Conservation (phyloP, 2,797 vertebrate species). For the Mus spretus region DNA sequence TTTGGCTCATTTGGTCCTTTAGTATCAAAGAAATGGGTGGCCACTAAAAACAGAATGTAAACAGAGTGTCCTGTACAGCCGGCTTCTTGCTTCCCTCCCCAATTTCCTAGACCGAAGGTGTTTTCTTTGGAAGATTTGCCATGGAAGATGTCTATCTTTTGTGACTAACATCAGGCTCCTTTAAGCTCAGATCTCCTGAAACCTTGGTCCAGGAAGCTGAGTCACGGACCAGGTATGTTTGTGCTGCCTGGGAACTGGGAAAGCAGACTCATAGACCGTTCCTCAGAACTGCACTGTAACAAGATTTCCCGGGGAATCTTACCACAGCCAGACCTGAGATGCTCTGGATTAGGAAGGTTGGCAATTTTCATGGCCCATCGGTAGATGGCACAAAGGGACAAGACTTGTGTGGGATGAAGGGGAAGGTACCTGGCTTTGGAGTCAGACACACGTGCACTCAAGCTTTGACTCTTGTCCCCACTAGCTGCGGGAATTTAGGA, state of each 20-base stretch:
- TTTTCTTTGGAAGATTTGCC: slow-evolving; percentile 31
- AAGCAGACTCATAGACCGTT: background rate
- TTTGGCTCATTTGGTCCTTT: slow-evolving; percentile 6
- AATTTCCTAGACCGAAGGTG: background rate
- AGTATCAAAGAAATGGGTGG: background rate
- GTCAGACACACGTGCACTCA: background rate
- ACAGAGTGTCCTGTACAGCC: background rate
- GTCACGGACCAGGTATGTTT: background rate
- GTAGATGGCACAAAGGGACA: background rate
- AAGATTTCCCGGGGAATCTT: background rate
- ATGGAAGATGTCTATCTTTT: background rate
- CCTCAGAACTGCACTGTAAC: background rate
- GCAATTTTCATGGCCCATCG: background rate
- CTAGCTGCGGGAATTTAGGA: background rate
- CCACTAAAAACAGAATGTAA: background rate
- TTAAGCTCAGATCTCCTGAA: slow-evolving; percentile 8
- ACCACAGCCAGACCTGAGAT: background rate
- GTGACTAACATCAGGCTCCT: background rate
- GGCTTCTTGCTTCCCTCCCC: background rate
- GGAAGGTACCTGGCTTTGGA: background rate
- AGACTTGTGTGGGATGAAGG: background rate
- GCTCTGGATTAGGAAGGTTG: background rate
- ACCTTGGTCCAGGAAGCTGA: background rate
- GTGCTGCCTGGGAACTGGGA: background rate
- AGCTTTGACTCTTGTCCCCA: background rate